Evolutionary conservation across 2,797 vertebrate species (phyloP), one percentile per base, ranked within the genome.

Genomic region (Neomorphus geoffroyi): DNA sequence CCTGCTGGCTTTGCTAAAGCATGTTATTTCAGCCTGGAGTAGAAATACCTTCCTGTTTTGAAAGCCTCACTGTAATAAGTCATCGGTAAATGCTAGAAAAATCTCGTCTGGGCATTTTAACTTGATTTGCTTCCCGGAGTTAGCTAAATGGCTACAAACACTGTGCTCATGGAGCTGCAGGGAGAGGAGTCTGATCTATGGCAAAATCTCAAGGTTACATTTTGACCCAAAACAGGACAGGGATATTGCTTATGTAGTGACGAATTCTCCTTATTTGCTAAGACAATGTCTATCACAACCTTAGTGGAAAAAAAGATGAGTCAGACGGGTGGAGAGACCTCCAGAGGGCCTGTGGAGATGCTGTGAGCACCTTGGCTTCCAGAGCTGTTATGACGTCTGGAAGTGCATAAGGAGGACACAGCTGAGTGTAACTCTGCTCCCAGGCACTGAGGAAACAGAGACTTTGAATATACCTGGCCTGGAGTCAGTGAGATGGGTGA

Each of bases 111-210:
- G 70, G 50, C 27, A 37, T 85, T 94, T 94, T 18, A 88, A 72
- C 50, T 78, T 18, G 22, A 61, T 83, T 90, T 87, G 19, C 62
- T 65, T 81, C 91, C 91, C 83, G 35, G 41, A 71, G 87, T 39
- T 39, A 69, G 61, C 14, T 45, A 51, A 90, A 74, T 35, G 56
- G n/a, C 43, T 84, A 77, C 86, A 84, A 77, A 41, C 57, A 67
- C 48, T 18, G 26, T 12, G 48, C 61, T 83, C 41, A 45, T 35
- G 32, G 19, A 67, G 41, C 39, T 3, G 2, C 33, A n/a, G 61
- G 2, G 7, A 72, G 57, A 35, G 8, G 12, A 80, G 26, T 39
- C 17, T 10, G 5, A 81, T 57, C 13, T 43, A 4, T 12, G 35
- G 57, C 48, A 62, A 53, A 50, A 81, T 27, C 35, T 75, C 74